A percentile compares a stretch with the other conserved stretches of the same genome.
phyloP scores from a whole-genome alignment of 2,888 invertebrate species.

The Chymomyza procnemis region DNA sequence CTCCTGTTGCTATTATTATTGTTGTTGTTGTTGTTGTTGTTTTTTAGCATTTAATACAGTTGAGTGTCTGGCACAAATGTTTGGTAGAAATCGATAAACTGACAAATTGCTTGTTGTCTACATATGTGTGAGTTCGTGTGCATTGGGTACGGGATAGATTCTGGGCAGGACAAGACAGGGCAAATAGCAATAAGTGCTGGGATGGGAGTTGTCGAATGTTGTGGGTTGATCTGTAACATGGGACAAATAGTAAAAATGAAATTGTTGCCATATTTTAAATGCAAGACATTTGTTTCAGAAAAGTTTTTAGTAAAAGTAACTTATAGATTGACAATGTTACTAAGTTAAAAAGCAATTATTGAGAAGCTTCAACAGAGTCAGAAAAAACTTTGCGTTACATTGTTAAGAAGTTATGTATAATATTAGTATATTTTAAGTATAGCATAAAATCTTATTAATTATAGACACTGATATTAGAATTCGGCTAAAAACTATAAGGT shows the following conservation, averaged over 20 bases:
- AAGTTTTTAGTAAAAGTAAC: not conserved
- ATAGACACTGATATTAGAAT: too few relatives aligned
- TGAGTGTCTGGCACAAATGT: slow-evolving; percentile 74
- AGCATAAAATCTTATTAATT: too few relatives aligned
- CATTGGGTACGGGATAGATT: not conserved
- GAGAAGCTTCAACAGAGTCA: not conserved
- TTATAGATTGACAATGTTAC: not conserved
- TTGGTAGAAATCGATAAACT: slow-evolving; percentile 76
- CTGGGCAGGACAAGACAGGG: slow-evolving; percentile 28
- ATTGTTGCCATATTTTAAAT: slow-evolving; percentile 73
- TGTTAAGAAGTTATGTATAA: not conserved
- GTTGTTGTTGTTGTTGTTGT: slow-evolving; percentile 52
- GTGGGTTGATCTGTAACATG: not conserved
- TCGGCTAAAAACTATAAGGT: too few relatives aligned
- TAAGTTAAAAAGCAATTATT: not conserved
- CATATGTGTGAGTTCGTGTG: slow-evolving; percentile 30
- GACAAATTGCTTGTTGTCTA: slow-evolving; percentile 74
- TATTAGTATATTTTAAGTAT: too few relatives aligned
- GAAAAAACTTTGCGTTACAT: not conserved
- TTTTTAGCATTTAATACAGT: slow-evolving; percentile 74
- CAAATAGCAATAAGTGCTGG: slow-evolving; percentile 47
- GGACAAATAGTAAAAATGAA: slow-evolving; percentile 71
- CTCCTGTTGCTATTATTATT: slow-evolving; percentile 3
- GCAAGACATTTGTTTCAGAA: slow-evolving; percentile 63
- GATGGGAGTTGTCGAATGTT: not conserved